Conservation (phyloP, 1,140 invertebrate species). For the Parasteatoda tepidariorum region DNA sequence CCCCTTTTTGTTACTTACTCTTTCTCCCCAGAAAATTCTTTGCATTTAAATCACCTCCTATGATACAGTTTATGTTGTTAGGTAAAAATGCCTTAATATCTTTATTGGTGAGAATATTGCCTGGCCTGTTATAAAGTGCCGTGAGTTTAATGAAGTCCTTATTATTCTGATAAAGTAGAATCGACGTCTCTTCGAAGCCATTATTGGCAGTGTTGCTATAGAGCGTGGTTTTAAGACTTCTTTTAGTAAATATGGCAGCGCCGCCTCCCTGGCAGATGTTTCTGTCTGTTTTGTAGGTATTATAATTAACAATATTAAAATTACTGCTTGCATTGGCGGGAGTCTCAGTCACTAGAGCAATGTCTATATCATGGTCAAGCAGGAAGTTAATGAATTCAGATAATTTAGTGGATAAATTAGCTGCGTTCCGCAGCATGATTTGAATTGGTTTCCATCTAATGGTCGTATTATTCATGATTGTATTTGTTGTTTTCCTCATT, state of each 20-base stretch:
- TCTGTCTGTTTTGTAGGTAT: neutral
- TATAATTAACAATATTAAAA: neutral
- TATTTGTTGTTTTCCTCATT: neutral
- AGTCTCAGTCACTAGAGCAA: neutral
- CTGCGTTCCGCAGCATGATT: neutral
- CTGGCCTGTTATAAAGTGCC: neutral
- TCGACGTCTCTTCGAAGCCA: neutral
- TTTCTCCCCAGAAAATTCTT: neutral
- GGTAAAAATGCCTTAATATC: neutral
- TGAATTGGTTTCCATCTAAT: neutral
- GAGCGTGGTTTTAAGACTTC: neutral
- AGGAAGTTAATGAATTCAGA: neutral
- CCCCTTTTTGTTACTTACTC: neutral
- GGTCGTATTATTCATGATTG: neutral
- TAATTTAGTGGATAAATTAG: neutral
- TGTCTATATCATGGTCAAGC: neutral
- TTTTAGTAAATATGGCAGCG: neutral
- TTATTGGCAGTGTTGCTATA: neutral
- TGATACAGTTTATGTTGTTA: neutral
- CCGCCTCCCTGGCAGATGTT: neutral
- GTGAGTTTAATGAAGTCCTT: neutral
- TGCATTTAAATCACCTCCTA: neutral
- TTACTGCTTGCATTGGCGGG: neutral
- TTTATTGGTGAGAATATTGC: neutral
- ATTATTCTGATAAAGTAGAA: neutral